Evolutionary conservation across 2,888 invertebrate genomes (phyloP), one percentile per base, ranked within the genome.

Genomic region (Lymantria dispar): DNA sequence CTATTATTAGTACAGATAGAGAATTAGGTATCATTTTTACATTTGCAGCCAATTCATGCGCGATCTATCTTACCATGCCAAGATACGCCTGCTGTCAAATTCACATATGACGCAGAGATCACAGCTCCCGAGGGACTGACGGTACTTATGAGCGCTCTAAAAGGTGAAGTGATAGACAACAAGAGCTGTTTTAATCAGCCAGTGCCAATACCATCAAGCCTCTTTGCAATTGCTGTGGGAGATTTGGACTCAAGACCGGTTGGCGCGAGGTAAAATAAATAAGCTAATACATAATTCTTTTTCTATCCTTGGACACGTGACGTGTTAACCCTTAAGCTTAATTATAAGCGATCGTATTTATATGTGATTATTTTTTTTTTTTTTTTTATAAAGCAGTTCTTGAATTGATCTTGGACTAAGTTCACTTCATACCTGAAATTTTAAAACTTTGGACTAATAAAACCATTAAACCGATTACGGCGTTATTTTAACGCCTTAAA

Each of bases 1-100:
- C n/a, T n/a, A n/a, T n/a, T n/a, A n/a, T n/a, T n/a, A n/a, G n/a
- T n/a, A n/a, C n/a, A n/a, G n/a, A n/a, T n/a, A n/a, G n/a, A n/a
- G n/a, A n/a, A n/a, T n/a, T 22, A 22, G 22, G 22, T 22, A 33
- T 33, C 8, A 33, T 33, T 33, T 33, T 33, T 33, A 1, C 9
- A n/a, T 29, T 45, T 45, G 33, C 61, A 96, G 95, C 95, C 97
- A 1, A 97, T 98, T 62, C 97, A 98, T 87, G 97, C 97, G 0
- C 94, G 98, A 40, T 96, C 98, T 2, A 94, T 98, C 60, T 68
- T 98, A 2, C 98, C 98, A 0, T 98, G 98, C 74, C 98, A 98
- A 90, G 98, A 98, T 89, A 95, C 97, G 0, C 98, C 98, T 0
- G 93, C 95, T 0, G 96, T 98, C 0, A 99, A 99, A 87, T 94